Evolutionary conservation across 2,888 invertebrate genomes (phyloP).

Genomic region (Leptinotarsa peninsularis): DNA sequence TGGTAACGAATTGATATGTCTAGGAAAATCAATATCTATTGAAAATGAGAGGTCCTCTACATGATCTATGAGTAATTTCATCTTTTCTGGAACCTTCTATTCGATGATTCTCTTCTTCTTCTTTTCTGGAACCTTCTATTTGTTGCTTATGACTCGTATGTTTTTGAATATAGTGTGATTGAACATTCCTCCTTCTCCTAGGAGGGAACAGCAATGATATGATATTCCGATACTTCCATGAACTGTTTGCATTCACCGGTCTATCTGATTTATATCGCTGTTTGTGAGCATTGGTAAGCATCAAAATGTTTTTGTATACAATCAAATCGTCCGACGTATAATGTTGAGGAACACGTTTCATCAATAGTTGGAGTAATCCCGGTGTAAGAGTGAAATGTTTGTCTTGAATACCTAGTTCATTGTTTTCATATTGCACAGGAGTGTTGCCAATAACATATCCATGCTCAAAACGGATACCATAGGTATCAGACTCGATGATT

Average conservation of each 20-base stretch:
- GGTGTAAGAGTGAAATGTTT: constrained; percentile 11
- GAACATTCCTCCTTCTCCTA: not conserved
- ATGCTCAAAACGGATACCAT: not conserved
- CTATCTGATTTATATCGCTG: too few relatives aligned
- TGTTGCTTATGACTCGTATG: too few relatives aligned
- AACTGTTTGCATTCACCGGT: not conserved
- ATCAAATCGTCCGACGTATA: not conserved
- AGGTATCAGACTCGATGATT: not conserved
- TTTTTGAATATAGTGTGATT: too few relatives aligned
- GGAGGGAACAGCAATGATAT: constrained; percentile 12
- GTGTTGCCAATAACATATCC: constrained; percentile 15
- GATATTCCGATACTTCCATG: constrained; percentile 17
- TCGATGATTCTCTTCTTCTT: too few relatives aligned
- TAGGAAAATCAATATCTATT: too few relatives aligned
- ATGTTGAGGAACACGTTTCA: constrained; percentile 11
- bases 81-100: too few relatives aligned
- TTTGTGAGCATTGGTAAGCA: not conserved
- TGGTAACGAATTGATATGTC: too few relatives aligned
- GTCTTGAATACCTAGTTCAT: not conserved
- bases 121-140: too few relatives aligned
- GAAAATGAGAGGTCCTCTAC: too few relatives aligned
- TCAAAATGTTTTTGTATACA: constrained; percentile 6
- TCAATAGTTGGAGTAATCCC: constrained; percentile 14
- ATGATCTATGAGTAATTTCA: too few relatives aligned
- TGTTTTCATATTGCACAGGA: not conserved